phyloP scores from a whole-genome alignment of 2,113 vertebrate species.

The Mustela lutreola region DNA sequence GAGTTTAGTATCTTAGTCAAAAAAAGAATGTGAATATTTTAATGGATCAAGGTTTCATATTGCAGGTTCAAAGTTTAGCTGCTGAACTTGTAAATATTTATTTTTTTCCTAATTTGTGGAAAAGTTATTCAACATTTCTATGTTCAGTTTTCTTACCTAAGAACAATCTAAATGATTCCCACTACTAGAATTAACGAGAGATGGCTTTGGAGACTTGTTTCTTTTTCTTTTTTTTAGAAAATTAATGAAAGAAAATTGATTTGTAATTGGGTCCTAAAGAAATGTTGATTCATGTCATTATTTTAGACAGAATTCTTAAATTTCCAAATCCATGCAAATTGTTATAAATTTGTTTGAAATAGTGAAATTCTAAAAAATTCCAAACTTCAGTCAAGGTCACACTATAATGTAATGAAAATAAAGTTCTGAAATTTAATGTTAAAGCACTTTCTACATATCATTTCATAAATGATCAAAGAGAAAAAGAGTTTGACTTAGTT shows the following conservation, averaged over 20 bases:
- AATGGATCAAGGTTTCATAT: neutral
- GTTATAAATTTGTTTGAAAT: neutral
- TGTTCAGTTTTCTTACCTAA: slow-evolving; percentile 21
- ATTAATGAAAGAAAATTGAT: neutral
- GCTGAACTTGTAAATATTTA: neutral
- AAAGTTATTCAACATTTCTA: slow-evolving; percentile 21
- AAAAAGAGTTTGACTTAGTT: neutral
- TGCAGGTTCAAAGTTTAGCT: neutral
- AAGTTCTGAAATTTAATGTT: slow-evolving; percentile 49
- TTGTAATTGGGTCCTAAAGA: neutral
- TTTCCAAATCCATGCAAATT: neutral
- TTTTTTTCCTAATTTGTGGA: neutral
- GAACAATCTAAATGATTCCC: neutral
- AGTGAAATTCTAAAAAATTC: slow-evolving; percentile 10
- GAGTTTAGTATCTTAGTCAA: neutral
- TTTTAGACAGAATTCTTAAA: neutral
- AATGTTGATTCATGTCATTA: neutral
- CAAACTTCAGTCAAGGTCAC: neutral
- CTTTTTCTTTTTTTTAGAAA: neutral
- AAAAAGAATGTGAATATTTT: neutral
- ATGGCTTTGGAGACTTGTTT: neutral
- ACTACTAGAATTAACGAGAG: neutral
- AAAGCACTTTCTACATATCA: slow-evolving; percentile 22
- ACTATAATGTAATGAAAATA: neutral
- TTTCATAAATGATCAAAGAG: neutral